phyloP scores from a whole-genome alignment of 1,140 invertebrate species.

The Epicauta chinensis region DNA sequence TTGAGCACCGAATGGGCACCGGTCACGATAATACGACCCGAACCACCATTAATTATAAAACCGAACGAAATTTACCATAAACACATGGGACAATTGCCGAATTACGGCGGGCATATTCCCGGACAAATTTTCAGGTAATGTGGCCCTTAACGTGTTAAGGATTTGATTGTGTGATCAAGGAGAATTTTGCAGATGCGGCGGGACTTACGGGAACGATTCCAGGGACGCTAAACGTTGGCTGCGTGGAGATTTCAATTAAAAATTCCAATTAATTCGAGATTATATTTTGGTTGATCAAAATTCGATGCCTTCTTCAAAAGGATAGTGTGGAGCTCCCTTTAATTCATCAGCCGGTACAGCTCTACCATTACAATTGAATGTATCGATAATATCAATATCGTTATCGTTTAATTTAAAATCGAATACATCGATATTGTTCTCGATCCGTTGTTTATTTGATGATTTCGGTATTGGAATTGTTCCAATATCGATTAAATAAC shows the following conservation, averaged over 20 bases:
- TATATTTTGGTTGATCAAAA: slow-evolving; percentile 33
- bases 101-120: slow-evolving; percentile 67
- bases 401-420: slow-evolving; percentile 48
- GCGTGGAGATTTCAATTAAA: slow-evolving; percentile 37
- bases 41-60: slow-evolving; percentile 46
- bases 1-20: slow-evolving; percentile 64
- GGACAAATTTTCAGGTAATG: slow-evolving; percentile 56
- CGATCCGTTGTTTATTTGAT: slow-evolving; percentile 50
- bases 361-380: slow-evolving; percentile 36
- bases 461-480: slow-evolving; percentile 59
- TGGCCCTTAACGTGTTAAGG: too few relatives aligned
- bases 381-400: slow-evolving; percentile 44
- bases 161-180: too few relatives aligned
- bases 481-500: slow-evolving; percentile 49
- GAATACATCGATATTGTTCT: slow-evolving; percentile 51
- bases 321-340: slow-evolving; percentile 22
- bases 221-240: slow-evolving; percentile 64
- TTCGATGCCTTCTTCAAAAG: slow-evolving; percentile 21
- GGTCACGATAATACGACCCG: slow-evolving; percentile 47
- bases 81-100: slow-evolving; percentile 62
- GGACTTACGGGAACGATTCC: slow-evolving; percentile 63
- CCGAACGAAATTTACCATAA: slow-evolving; percentile 59
- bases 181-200: slow-evolving; percentile 54
- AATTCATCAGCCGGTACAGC: slow-evolving; percentile 15
- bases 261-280: slow-evolving; percentile 12